Evolutionary conservation across 53 echinoderm and acorn worm genomes (phyloP).

Genomic region (Actinopyga echinites): DNA sequence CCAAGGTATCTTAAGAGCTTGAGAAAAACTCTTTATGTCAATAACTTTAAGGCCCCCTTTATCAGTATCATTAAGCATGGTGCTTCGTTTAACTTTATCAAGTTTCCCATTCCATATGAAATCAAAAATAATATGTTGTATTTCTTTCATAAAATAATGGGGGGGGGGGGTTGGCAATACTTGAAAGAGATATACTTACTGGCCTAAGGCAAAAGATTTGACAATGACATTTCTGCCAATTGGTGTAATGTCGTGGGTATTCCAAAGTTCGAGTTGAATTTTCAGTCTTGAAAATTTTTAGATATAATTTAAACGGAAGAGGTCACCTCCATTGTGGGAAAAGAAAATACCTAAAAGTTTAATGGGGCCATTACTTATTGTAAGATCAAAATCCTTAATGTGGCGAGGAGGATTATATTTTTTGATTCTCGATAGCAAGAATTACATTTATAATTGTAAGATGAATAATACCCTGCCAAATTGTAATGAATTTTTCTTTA

Average conservation of each 20-base stretch:
- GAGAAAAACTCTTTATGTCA: background rate
- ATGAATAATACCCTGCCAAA: too few species aligned
- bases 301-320: too few species aligned
- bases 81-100: background rate
- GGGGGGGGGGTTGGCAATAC: background rate
- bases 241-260: background rate
- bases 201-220: background rate
- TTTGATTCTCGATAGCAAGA: too few species aligned
- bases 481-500: too few species aligned
- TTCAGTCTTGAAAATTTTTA: too few species aligned
- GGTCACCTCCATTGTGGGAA: too few species aligned
- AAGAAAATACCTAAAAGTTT: too few species aligned
- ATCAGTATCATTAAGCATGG: background rate
- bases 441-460: too few species aligned
- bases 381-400: too few species aligned
- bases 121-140: background rate
- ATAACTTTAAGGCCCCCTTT: background rate
- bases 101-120: background rate
- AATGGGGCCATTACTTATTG: too few species aligned
- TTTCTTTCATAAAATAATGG: background rate
- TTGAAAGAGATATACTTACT: conserved; percentile 7
- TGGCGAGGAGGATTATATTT: too few species aligned
- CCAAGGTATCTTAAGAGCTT: background rate
- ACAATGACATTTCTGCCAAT: conserved; percentile 1
- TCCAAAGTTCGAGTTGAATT: background rate